Conservation (phyloP, 2,888 invertebrate species). For the Girardia tigrina region DNA sequence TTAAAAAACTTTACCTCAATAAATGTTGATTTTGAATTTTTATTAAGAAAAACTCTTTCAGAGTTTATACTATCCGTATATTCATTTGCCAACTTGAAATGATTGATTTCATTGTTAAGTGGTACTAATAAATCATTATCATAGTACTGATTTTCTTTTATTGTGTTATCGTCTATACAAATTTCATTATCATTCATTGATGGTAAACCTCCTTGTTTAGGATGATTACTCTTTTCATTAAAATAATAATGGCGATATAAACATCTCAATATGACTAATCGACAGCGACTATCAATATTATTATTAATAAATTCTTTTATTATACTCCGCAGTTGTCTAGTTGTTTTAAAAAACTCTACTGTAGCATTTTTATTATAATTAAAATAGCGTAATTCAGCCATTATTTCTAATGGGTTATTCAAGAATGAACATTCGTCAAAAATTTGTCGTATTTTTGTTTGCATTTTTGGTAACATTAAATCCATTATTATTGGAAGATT, state of each 20-base stretch:
- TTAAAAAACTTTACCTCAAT: not conserved
- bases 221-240: not conserved
- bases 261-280: not conserved
- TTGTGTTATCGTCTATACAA: not conserved
- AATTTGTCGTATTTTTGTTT: not conserved
- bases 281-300: not conserved
- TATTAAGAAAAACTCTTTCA: not conserved
- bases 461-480: conserved; percentile 9
- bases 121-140: not conserved
- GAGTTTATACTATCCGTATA: not conserved
- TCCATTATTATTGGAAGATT: conserved; percentile 7
- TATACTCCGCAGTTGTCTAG: not conserved
- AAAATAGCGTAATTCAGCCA: conserved; percentile 5
- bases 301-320: conserved; percentile 19
- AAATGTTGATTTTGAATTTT: not conserved
- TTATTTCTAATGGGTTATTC: not conserved
- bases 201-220: too few relatives aligned
- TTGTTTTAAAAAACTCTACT: not conserved
- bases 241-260: conserved; percentile 16
- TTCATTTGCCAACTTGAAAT: not conserved
- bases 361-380: conserved; percentile 3
- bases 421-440: not conserved
- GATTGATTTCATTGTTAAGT: not conserved
- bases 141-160: not conserved
- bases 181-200: too few relatives aligned